A percentile compares a stretch with the other conserved stretches of the same genome.
These are phyloP conservation scores for Bettongia penicillata DNA, from an alignment of 2,113 vertebrate genomes.

Conservation along the genomic window DNA sequence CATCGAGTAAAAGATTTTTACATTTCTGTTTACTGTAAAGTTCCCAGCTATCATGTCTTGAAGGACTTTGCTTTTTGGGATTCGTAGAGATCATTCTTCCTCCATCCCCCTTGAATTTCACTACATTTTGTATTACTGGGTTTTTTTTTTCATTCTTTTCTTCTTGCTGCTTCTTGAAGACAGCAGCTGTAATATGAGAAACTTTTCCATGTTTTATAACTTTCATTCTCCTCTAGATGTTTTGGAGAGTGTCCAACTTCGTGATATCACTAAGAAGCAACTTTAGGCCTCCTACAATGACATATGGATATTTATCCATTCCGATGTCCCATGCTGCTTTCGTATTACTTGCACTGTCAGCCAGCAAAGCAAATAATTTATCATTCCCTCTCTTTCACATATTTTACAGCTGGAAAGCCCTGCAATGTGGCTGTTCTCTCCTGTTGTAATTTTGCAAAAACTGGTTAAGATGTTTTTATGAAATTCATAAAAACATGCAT, in stretches of 20 bases:
- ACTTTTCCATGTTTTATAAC: neutral
- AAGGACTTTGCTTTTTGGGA: neutral
- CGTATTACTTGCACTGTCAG: neutral
- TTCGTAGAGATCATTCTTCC: neutral
- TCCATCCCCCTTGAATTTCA: neutral
- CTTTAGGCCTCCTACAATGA: neutral
- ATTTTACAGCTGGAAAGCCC: neutral
- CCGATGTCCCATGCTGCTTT: neutral
- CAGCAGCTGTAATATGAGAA: neutral
- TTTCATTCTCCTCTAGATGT: conserved; percentile 3
- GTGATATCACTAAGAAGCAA: neutral
- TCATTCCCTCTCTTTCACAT: conserved; percentile 11
- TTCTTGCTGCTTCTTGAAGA: neutral
- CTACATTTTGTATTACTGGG: neutral
- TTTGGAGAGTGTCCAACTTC: neutral
- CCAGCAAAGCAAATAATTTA: neutral
- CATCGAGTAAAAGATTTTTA: neutral
- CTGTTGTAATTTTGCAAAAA: neutral
- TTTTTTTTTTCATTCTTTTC: neutral
- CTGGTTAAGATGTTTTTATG: neutral
- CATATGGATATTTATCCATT: neutral
- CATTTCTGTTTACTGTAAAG: neutral
- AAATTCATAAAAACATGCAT: neutral
- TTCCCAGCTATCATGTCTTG: neutral
- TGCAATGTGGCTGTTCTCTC: neutral